Base-by-base conservation (phyloP, 2,888 invertebrate species). In the Eristalis tenax region DNA sequence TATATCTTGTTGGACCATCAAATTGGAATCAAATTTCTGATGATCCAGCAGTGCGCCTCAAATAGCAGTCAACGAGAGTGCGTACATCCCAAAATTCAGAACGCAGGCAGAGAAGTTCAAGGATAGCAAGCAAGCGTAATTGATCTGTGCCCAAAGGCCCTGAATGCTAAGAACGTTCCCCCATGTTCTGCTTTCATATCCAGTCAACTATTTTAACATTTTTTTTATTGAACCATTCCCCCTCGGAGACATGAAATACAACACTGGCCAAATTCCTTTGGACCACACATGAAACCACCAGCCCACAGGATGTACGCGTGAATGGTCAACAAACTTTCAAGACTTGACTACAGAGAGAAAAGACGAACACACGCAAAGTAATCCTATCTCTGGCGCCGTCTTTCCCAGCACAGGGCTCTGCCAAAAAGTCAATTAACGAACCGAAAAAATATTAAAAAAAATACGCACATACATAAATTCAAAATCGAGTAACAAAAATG, bases 401-500 rank as follows among this genome's bases (percentile, higher is more conserved):
- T 50, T 6, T 50, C 18, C 50, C 50, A 50, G 18, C 50, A 50
- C 50, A 18, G 18, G 50, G 50, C 50, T 18, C 18, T 50, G 50
- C 50, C 50, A 50, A 50, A 50, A 50, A 50, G 18, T 4, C 50
- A 50, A 50, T 50, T 50, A 50, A 50, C 50, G 50, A 50, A 18
- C 8, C 50, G 11, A 50, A 15, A 4, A 50, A n/a, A 50, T n/a
- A 4, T 4, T 2, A 1, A 50, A 50, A 50, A 50, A 18, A 18
- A 43, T 8, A 74, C 73, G 63, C 26, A 18, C 68, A 74, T 66
- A 74, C n/a, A n/a, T 26, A 26, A 68, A 74, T 68, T 38, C 5
- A 63, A 66, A 80, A 71, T 6, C 23, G 15, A 68, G 4, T 10
- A 38, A 15, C 18, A 57, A 38, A 32, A 11, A 65, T 11, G 28